A percentile compares a stretch with the other conserved stretches of the same genome.
These are phyloP conservation scores for Acheta domesticus DNA, from an alignment of 2,888 invertebrate species.

Conservation along the genomic window DNA sequence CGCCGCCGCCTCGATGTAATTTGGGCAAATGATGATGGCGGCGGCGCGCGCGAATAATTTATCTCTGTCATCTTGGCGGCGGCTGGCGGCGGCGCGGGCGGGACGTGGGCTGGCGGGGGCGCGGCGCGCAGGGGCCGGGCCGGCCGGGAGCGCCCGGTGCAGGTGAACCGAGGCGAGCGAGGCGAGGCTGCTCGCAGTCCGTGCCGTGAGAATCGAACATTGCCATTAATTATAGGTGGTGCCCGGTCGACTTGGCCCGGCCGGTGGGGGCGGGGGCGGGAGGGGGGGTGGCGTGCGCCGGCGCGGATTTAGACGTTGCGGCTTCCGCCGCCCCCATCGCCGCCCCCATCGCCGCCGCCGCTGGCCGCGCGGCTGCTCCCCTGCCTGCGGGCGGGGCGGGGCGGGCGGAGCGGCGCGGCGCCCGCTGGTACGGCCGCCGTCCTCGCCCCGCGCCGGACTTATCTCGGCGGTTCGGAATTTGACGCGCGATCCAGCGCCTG, in stretches of 20 bases:
- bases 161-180: no score
- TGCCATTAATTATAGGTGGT: neutral
- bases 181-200: neutral
- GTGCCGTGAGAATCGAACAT: neutral
- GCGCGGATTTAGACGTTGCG: neutral
- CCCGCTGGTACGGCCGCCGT: no score
- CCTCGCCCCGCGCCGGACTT: no score
- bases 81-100: neutral
- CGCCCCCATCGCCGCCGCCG: neutral
- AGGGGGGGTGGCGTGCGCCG: neutral
- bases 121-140: no score
- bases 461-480: no score
- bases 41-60: neutral
- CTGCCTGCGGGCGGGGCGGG: no score
- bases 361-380: neutral
- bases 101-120: no score
- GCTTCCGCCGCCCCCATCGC: neutral
- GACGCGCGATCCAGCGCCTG: no score
- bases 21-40: constrained; percentile 18
- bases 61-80: neutral
- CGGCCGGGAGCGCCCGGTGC: no score
- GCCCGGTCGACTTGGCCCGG: neutral
- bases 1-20: neutral
- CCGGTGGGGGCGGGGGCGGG: neutral
- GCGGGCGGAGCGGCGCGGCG: neutral